Evolutionary conservation across 2,888 invertebrate genomes (phyloP).

Genomic region (Stictocephala bisonia): DNA sequence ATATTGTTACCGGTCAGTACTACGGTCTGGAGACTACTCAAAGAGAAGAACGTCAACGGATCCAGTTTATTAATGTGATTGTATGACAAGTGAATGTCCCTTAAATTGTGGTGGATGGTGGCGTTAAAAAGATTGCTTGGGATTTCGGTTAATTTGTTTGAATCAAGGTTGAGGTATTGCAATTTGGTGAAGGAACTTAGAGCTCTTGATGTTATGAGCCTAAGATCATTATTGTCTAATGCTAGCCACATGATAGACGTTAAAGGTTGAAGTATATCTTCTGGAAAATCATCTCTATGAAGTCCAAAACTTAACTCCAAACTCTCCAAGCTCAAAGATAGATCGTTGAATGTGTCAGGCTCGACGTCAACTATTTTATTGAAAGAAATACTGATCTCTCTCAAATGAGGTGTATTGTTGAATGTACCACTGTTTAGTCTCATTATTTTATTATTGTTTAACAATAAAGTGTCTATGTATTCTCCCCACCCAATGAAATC

Average conservation of each 20-base stretch:
- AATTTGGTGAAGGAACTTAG: conserved; percentile 76
- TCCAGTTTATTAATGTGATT: conserved; percentile 79
- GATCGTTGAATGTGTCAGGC: conserved; percentile 81
- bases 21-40: conserved; percentile 80
- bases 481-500: conserved; percentile 84
- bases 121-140: conserved; percentile 76
- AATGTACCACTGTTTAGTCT: conserved; percentile 76
- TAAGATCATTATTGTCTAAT: conserved; percentile 88
- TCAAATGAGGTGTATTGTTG: conserved; percentile 78
- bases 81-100: conserved; percentile 83
- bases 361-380: conserved; percentile 88
- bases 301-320: conserved; percentile 89
- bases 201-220: conserved; percentile 77
- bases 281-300: conserved; percentile 81
- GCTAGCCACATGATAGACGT: conserved; percentile 84
- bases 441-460: conserved; percentile 86
- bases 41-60: conserved; percentile 76
- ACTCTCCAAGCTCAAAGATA: conserved; percentile 81
- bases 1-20: conserved; percentile 85
- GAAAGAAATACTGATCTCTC: conserved; percentile 91
- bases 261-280: conserved; percentile 79
- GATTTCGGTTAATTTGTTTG: conserved; percentile 81
- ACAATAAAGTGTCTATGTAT: conserved; percentile 81
- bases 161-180: conserved; percentile 87
- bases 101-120: conserved; percentile 76